phyloP scores from a whole-genome alignment of 1,140 invertebrate species.

The Ceratina japonica region DNA sequence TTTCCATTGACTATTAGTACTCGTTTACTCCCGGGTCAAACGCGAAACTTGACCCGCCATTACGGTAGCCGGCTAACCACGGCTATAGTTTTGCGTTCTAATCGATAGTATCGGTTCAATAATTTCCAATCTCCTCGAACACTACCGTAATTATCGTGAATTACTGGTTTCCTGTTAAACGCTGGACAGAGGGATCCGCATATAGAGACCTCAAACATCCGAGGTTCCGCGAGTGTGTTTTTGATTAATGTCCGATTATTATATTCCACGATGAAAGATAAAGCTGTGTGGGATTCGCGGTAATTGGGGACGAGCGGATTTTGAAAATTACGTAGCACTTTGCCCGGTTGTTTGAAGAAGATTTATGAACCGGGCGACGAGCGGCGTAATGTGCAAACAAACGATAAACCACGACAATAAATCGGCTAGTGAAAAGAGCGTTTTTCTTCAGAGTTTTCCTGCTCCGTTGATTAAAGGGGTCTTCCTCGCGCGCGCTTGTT shows the following conservation, averaged over 20 bases:
- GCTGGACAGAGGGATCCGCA: too few relatives aligned
- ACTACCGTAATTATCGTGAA: neutral
- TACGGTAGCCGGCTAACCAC: too few relatives aligned
- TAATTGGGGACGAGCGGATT: neutral
- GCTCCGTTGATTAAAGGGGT: constrained; percentile 40
- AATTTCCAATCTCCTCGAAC: neutral
- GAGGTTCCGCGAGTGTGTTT: too few relatives aligned
- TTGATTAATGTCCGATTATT: neutral
- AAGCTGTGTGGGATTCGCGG: neutral
- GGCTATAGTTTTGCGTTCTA: neutral
- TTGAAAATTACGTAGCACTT: neutral
- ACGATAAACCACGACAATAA: constrained; percentile 5
- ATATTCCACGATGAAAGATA: too few relatives aligned
- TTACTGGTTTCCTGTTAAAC: neutral
- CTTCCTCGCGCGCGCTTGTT: constrained; percentile 32
- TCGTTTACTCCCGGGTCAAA: constrained; percentile 30
- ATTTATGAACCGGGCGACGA: neutral
- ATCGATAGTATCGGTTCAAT: neutral
- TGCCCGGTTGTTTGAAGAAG: too few relatives aligned
- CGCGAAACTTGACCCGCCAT: constrained; percentile 5
- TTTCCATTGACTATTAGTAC: constrained; percentile 44
- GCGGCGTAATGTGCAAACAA: neutral
- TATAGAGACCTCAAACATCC: too few relatives aligned
- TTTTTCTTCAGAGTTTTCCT: constrained; percentile 29
- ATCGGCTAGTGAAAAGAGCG: neutral